Conservation (phyloP, 30 jellyfish, hydroid and myxozoan species). For the Cassiopea xamachana region DNA sequence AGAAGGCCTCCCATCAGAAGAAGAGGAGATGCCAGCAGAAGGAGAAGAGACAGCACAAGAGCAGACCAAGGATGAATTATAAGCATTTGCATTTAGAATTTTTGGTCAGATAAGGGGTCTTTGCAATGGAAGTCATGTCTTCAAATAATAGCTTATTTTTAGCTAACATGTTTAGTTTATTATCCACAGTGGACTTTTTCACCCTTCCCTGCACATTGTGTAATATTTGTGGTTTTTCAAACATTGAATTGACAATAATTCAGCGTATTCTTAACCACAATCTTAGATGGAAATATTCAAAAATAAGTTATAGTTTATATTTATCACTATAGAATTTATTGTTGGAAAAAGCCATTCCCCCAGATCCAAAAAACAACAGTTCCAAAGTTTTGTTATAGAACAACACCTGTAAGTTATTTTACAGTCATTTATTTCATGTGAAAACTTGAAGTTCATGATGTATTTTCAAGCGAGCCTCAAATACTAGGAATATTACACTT, state of each 20-base stretch:
- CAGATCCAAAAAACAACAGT: too few relatives aligned
- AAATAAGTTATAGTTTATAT: too few relatives aligned
- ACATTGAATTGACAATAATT: not conserved
- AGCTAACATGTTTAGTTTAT: not conserved
- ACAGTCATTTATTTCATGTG: too few relatives aligned
- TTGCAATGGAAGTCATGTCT: not conserved
- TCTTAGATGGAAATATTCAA: too few relatives aligned
- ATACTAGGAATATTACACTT: too few relatives aligned
- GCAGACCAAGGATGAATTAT: conserved; percentile 67
- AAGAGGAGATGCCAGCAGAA: conserved; percentile 31
- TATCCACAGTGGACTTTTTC: not conserved
- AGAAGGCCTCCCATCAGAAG: conserved; percentile 40
- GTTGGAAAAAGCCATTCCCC: too few relatives aligned
- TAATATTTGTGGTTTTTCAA: not conserved
- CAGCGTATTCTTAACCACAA: not conserved
- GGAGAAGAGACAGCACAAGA: conserved; percentile 60
- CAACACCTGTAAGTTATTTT: too few relatives aligned
- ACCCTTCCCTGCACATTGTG: not conserved
- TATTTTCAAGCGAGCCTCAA: too few relatives aligned
- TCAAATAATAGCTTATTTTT: not conserved
- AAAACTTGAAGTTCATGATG: too few relatives aligned
- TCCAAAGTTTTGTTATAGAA: too few relatives aligned
- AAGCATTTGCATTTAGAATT: not conserved
- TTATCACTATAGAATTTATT: too few relatives aligned
- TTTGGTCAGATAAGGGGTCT: not conserved